Evolutionary conservation across 2,888 invertebrate species (phyloP), one percentile per base, ranked within the genome.

Genomic region (Andricus quercusramuli): DNA sequence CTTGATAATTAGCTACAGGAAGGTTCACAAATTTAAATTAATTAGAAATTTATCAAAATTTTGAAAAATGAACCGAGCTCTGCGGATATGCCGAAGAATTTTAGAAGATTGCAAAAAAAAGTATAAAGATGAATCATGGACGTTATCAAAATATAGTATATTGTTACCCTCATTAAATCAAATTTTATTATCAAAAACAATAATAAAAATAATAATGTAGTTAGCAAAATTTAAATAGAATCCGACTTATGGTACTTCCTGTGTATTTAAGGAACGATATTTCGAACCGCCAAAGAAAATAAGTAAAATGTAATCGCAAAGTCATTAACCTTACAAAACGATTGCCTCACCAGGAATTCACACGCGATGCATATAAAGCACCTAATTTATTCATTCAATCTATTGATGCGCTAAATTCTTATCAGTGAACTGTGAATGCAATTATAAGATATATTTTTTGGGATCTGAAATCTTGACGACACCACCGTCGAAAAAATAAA

Each of bases 221-320:
- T 1, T 56, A n/a, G 56, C 5, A 20, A 8, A 56, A 8, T 8
- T n/a, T 22, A 9, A 62, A 62, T 62, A 22, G 62, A 62, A 62
- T 25, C 13, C 13, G 22, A 62, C 13, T 62, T 22, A 11, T 62
- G 20, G 13, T 62, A 11, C 62, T 0, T 25, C 6, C 62, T n/a
- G 25, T 62, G 13, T 62, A 62, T 13, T 62, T 25, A 25, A 62
- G 2, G 62, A 62, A 62, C 9, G 11, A 25, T 25, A 62, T 62
- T 62, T 22, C 25, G 62, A 62, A 62, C 25, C 25, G 15, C 25
- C 25, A 22, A 20, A 62, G 62, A 62, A 62, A 62, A 22, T 62
- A 62, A 62, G 25, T 62, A 62, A 62, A 22, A 62, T 11, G 62
- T 62, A 62, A 62, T 62, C 22, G 62, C 51, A 25, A 62, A 62